Base-by-base conservation (phyloP, 1,140 invertebrate genomes). In the Drosophila subpulchrella region DNA sequence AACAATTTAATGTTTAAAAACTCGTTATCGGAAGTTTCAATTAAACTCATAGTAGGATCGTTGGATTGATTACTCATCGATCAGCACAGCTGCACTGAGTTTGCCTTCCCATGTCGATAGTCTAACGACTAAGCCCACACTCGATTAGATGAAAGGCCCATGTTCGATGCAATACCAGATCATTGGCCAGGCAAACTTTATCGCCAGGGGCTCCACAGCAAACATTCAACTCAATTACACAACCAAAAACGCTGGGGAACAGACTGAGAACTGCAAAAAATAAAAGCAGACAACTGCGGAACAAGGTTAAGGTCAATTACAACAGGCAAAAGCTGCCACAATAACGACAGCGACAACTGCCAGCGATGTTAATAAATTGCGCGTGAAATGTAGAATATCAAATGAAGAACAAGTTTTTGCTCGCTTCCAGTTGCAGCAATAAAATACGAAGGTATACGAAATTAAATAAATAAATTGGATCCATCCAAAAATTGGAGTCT, bases 301-400 rank as follows among this genome's bases (percentile, higher is more conserved):
- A 89, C 84, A 89, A 89, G 84, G 84, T 90, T 89, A 89, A 89
- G 84, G 84, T 89, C 80, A 88, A 72, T 88, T 89, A 61, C 77
- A 80, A 75, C 36, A 50, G 51, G 27, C 73, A 58, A 63, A 54
- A 51, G 24, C 50, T 38, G 46, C 44, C 47, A 73, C 58, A 67
- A 50, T 71, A 39, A 72, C 15, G 17, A 38, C 42, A 67, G 53
- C 70, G 57, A 80, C 68, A 83, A 80, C 68, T 67, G 60, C 36
- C 51, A 74, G 44, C 42, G 27, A 70, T 70, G 56, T 72, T 79
- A 76, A 84, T 88, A 80, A 77, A 84, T 89, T 83, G 53, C 72
- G 67, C 60, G 30, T 58, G 76, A 86, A 82, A 70, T 83, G 61
- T 88, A 65, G 80, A 89, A 84, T 84, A 68, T 66, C 60, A 60